Conservation (phyloP, 2,888 invertebrate genomes). For the Rotaria socialis region DNA sequence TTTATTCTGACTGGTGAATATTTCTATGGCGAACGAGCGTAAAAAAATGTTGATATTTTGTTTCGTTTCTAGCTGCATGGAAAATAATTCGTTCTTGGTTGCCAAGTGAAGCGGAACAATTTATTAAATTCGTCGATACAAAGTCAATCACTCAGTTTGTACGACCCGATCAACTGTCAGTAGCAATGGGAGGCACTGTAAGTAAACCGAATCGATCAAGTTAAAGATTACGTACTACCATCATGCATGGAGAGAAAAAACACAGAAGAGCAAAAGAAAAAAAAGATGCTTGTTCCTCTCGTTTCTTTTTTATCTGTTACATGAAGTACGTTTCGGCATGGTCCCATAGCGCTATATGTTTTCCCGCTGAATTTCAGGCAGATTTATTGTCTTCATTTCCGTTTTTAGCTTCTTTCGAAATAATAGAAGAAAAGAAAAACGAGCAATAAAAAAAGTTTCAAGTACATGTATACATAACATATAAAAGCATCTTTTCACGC, state of each 20-base stretch:
- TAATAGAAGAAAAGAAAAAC: not conserved
- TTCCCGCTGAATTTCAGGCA: not conserved
- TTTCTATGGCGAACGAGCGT: not conserved
- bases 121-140: conserved; percentile 75
- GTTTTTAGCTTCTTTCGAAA: not conserved
- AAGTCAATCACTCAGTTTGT: conserved; percentile 72
- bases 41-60: not conserved
- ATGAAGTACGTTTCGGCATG: not conserved
- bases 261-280: not conserved
- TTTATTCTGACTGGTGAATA: not conserved
- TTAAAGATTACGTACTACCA: not conserved
- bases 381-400: not conserved
- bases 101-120: conserved; percentile 79
- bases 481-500: not conserved
- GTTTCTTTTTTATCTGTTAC: not conserved
- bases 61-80: not conserved
- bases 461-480: too few relatives aligned
- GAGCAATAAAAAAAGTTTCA: too few relatives aligned
- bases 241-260: too few relatives aligned
- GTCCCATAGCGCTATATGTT: not conserved
- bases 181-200: conserved; percentile 58
- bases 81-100: conserved; percentile 75
- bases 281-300: not conserved
- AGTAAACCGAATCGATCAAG: not conserved
- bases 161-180: conserved; percentile 67